A percentile compares a stretch with the other conserved stretches of the same genome.
Evolutionary conservation across 2,888 invertebrate genomes (phyloP).

Genomic region (Unio pictorum): DNA sequence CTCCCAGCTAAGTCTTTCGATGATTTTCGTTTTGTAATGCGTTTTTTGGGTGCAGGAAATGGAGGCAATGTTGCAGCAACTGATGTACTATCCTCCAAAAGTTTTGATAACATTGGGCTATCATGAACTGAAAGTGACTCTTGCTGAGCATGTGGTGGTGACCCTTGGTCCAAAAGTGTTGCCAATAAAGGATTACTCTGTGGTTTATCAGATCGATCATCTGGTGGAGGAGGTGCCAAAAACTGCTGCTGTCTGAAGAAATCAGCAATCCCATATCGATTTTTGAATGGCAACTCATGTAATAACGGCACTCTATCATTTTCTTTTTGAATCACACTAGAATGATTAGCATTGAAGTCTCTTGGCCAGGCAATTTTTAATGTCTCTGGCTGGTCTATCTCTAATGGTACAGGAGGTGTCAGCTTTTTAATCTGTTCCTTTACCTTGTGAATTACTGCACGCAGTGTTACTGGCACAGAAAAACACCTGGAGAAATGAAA

Average conservation of each 20-base stretch:
- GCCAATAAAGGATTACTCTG: conserved; percentile 64
- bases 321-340: conserved; percentile 9
- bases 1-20: conserved; percentile 57
- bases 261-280: too few species aligned
- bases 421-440: conserved; percentile 52
- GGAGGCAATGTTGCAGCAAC: conserved; percentile 41
- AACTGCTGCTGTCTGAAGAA: not conserved
- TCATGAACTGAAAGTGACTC: conserved; percentile 34
- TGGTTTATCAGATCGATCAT: conserved; percentile 22
- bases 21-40: conserved; percentile 59
- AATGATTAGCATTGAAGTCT: not conserved
- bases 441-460: conserved; percentile 83
- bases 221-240: conserved; percentile 18
- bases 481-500: conserved; percentile 76
- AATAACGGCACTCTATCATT: not conserved
- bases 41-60: conserved; percentile 27
- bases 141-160: conserved; percentile 27
- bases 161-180: conserved; percentile 62
- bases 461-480: conserved; percentile 93
- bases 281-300: too few species aligned
- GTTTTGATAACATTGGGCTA: conserved; percentile 63
- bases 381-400: conserved; percentile 1
- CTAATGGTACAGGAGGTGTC: conserved; percentile 36
- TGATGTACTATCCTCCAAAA: conserved; percentile 58
- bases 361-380: conserved; percentile 1